Evolutionary conservation across 2,113 vertebrate genomes (phyloP), one percentile per base, ranked within the genome.

Genomic region (Myxocyprinus asiaticus): DNA sequence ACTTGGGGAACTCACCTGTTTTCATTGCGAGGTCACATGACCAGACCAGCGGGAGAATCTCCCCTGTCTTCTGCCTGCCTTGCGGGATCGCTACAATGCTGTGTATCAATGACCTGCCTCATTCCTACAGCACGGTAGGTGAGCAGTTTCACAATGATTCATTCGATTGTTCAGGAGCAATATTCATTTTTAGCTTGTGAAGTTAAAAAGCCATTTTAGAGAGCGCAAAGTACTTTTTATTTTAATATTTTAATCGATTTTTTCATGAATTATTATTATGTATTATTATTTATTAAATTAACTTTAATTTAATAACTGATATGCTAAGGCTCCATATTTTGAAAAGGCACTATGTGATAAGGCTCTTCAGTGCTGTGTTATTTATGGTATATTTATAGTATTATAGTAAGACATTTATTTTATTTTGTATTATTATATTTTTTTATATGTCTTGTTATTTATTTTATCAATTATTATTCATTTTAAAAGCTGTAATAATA

Each of bases 91-190:
- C 86, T 90, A 93, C 92, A 87, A 99, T 98, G 95, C 92, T 97
- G 77, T 96, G 94, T 88, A 88, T 91, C 78, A 89, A 93, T 81
- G 93, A 94, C 90, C 91, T 91, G 69, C 86, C 88, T 88, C 93
- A 92, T 90, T 92, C 88, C 83, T 94, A 91, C 67, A 87, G 89
- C 86, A 93, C 94, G 95, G 97, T 98, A 95, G 94, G 97, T 95
- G 86, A 65, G 50, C 50, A 33, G 48, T n/a, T 43, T 15, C 44
- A 53, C 8, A 33, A 33, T 2, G 0, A 62, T 65, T 51, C 12
- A 5, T n/a, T 43, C 43, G 11, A 22, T 76, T 47, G 7, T 64
- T 42, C 12, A 14, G 4, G 4, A 50, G 59, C 45, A 33, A 43
- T 51, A 9, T 48, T 9, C 3, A 44, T 58, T 71, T 15, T 47